Evolutionary conservation across 1,140 invertebrate genomes (phyloP).

Genomic region (Calliphora vicina): DNA sequence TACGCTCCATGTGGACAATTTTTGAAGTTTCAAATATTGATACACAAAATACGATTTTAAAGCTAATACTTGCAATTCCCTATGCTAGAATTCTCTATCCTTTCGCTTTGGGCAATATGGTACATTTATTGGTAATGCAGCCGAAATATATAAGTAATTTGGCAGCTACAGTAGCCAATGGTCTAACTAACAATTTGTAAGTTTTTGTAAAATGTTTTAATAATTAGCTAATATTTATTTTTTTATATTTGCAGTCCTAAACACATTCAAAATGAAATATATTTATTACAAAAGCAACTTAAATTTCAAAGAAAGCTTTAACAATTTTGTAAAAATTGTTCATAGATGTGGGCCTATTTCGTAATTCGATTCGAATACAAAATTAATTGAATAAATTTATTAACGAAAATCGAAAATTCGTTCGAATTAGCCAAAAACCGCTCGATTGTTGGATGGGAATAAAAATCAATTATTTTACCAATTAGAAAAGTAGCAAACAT

Average conservation of each 20-base stretch:
- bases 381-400: no score
- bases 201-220: slow-evolving; percentile 23
- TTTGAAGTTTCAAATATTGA: not conserved
- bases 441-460: no score
- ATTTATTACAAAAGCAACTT: no score
- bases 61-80: slow-evolving; percentile 10
- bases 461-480: no score
- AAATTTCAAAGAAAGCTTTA: no score
- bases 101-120: slow-evolving; percentile 43
- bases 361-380: no score
- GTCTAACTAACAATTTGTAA: slow-evolving; percentile 48
- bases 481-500: no score
- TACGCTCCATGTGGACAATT: slow-evolving; percentile 18
- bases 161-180: slow-evolving; percentile 42
- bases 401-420: no score
- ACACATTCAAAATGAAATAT: not conserved
- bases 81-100: slow-evolving; percentile 41
- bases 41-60: not conserved
- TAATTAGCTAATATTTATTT: not conserved
- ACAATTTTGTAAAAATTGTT: no score
- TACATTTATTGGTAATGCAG: slow-evolving; percentile 42
- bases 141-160: slow-evolving; percentile 40
- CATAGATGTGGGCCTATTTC: no score
- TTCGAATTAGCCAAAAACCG: no score
- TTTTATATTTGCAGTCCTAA: slow-evolving; percentile 25